A percentile compares a stretch with the other conserved stretches of the same genome.
Evolutionary conservation across 2,888 invertebrate genomes (phyloP).

Genomic region (Parnassius orleans): DNA sequence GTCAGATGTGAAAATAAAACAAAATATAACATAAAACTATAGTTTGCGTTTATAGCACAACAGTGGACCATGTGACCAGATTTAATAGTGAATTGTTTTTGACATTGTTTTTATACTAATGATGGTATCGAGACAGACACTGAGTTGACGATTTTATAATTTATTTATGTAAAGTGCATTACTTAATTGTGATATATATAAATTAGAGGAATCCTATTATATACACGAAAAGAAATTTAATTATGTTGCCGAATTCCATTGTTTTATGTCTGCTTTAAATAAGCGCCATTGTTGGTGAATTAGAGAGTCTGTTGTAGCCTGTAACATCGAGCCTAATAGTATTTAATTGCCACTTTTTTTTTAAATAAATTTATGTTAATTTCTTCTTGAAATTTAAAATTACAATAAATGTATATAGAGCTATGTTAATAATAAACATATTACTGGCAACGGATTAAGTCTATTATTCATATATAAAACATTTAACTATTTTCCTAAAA

Average conservation of each 20-base stretch:
- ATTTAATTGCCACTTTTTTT: slow-evolving; percentile 61
- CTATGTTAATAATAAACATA: slow-evolving; percentile 80
- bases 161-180: slow-evolving; percentile 79
- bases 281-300: slow-evolving; percentile 45
- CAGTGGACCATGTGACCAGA: slow-evolving; percentile 77
- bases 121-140: slow-evolving; percentile 63
- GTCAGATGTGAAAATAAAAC: slow-evolving; percentile 63
- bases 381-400: slow-evolving; percentile 70
- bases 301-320: slow-evolving; percentile 43
- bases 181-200: slow-evolving; percentile 70
- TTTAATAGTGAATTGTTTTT: slow-evolving; percentile 72
- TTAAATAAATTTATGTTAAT: slow-evolving; percentile 66
- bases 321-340: slow-evolving; percentile 66
- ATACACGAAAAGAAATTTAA: slow-evolving; percentile 52
- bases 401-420: slow-evolving; percentile 75
- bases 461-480: slow-evolving; percentile 41
- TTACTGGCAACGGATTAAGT: slow-evolving; percentile 58
- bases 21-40: slow-evolving; percentile 63
- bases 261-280: slow-evolving; percentile 54
- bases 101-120: slow-evolving; percentile 66
- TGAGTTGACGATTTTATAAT: slow-evolving; percentile 77
- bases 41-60: slow-evolving; percentile 73
- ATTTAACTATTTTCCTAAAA: neutral
- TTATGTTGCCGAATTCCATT: slow-evolving; percentile 54
- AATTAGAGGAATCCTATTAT: slow-evolving; percentile 53